phyloP scores from a whole-genome alignment of 1,140 invertebrate genomes.

The Orchesella cincta region DNA sequence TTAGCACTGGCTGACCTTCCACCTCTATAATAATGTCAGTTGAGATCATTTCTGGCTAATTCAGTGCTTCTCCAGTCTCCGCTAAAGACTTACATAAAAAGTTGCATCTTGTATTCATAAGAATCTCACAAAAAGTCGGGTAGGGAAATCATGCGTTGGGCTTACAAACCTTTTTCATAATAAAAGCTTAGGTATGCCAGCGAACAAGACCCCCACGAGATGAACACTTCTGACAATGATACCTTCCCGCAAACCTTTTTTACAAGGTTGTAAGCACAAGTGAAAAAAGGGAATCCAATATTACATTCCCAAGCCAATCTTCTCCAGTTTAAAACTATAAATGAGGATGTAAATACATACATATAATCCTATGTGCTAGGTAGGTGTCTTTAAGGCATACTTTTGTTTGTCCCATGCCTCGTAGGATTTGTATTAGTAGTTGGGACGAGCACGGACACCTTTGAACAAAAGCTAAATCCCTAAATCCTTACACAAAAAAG shows the following conservation, averaged over 20 bases:
- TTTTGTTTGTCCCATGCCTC: background rate
- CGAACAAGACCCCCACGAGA: background rate
- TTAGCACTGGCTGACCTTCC: constrained; percentile 21
- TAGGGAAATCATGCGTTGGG: too few relatives aligned
- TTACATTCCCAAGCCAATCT: background rate
- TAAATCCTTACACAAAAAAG: constrained; percentile 24
- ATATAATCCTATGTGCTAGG: too few relatives aligned
- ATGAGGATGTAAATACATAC: too few relatives aligned
- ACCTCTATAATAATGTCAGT: constrained; percentile 2
- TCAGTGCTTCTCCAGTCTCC: too few relatives aligned
- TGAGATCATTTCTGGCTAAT: background rate
- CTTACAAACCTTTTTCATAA: background rate
- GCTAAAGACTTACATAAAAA: too few relatives aligned
- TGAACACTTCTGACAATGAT: constrained; percentile 22
- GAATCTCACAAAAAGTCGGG: too few relatives aligned
- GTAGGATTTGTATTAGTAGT: background rate
- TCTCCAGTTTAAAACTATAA: too few relatives aligned
- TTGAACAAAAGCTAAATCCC: constrained; percentile 18
- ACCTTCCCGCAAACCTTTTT: background rate
- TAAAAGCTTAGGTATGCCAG: background rate
- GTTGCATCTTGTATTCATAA: too few relatives aligned
- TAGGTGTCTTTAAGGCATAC: too few relatives aligned
- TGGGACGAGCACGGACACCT: constrained; percentile 5
- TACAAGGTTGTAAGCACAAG: background rate
- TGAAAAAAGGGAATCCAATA: background rate